These are phyloP conservation scores for Trichacis sp. DNA, from an alignment of 2,888 invertebrate species.

Conservation along the genomic window DNA sequence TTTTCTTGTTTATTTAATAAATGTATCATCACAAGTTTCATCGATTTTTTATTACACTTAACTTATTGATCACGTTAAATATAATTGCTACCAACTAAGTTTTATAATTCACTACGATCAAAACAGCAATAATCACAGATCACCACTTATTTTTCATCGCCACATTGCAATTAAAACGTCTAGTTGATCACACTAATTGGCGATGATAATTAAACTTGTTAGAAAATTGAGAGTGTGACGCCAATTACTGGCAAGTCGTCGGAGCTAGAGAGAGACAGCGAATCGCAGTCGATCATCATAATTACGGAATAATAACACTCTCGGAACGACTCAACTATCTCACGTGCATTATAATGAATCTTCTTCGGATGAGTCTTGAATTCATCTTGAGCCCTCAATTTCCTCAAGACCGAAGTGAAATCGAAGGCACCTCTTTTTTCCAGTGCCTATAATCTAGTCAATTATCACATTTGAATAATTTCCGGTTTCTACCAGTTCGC, in stretches of 20 bases:
- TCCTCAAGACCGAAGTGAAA: conserved; percentile 21
- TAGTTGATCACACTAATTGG: conserved; percentile 14
- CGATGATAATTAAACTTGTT: conserved; percentile 10
- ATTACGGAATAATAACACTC: conserved; percentile 29
- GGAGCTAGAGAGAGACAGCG: conserved; percentile 8
- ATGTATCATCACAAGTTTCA: no score
- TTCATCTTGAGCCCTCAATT: conserved; percentile 29
- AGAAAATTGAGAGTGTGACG: conserved; percentile 10
- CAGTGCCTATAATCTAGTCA: conserved; percentile 34
- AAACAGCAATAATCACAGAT: not conserved
- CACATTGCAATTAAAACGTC: not conserved
- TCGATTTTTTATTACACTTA: no score
- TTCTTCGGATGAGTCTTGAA: conserved; percentile 19
- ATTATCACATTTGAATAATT: conserved; percentile 32
- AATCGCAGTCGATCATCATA: conserved; percentile 20
- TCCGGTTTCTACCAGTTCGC: conserved; percentile 11
- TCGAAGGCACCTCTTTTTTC: conserved; percentile 27
- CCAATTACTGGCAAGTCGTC: conserved; percentile 14
- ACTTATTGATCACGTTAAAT: no score
- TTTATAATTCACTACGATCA: not conserved
- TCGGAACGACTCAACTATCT: conserved; percentile 18
- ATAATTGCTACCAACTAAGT: no score
- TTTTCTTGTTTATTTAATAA: no score
- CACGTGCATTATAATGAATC: conserved; percentile 19
- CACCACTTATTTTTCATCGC: not conserved